Conservation (phyloP, 1,140 invertebrate species). For the Ephestia elutella region DNA sequence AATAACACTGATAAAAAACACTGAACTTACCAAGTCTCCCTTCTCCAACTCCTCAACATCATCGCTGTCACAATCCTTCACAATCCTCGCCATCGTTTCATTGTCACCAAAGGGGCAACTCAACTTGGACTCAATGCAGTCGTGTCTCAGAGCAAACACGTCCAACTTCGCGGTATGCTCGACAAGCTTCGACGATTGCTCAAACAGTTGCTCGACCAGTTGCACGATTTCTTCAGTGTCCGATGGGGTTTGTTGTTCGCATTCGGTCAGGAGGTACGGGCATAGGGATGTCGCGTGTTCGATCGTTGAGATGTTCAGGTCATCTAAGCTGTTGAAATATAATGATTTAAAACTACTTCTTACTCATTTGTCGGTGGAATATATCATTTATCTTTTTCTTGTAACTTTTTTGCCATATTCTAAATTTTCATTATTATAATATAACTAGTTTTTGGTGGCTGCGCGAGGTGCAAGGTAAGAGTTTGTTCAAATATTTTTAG, state of each 20-base stretch:
- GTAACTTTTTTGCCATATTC: no score
- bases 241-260: background rate
- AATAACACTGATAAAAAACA: no score
- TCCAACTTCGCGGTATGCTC: slow-evolving; percentile 10
- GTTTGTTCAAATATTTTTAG: no score
- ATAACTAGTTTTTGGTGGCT: no score
- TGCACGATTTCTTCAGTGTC: background rate
- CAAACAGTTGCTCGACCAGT: slow-evolving; percentile 18
- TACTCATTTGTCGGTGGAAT: no score
- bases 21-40: slow-evolving; percentile 13
- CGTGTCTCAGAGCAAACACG: slow-evolving; percentile 29
- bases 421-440: no score
- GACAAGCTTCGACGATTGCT: background rate
- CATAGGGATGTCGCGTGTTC: slow-evolving; percentile 36
- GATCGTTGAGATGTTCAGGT: slow-evolving; percentile 28
- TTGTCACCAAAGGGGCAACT: slow-evolving; percentile 39
- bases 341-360: no score
- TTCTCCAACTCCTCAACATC: slow-evolving; percentile 16
- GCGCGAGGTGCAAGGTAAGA: no score
- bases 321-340: slow-evolving; percentile 29
- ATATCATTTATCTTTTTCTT: no score
- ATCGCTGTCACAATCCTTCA: slow-evolving; percentile 9
- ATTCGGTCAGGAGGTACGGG: slow-evolving; percentile 20
- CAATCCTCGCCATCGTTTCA: slow-evolving; percentile 19
- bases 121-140: slow-evolving; percentile 32